phyloP scores from a whole-genome alignment of 2,113 vertebrate genomes.

The Aptenodytes patagonicus region DNA sequence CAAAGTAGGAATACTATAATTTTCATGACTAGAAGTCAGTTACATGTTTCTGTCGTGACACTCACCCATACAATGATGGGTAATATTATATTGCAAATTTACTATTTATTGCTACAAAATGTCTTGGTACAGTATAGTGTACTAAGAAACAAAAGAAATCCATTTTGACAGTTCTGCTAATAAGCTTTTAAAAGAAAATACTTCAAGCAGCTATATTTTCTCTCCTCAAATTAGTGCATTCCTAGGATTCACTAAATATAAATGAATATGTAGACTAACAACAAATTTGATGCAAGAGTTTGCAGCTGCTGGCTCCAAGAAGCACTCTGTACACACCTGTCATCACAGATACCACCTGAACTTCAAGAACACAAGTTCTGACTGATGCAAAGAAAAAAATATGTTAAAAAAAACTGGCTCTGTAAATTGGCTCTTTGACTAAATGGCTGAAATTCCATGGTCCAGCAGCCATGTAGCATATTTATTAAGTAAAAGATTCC shows the following conservation, averaged over 20 bases:
- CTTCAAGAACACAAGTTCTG: not conserved
- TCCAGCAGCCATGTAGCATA: not conserved
- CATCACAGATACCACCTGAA: slow-evolving; percentile 33
- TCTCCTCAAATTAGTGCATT: not conserved
- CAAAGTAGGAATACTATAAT: not conserved
- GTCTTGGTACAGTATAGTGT: not conserved
- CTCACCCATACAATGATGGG: not conserved
- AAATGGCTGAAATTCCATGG: not conserved
- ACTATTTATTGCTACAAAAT: not conserved
- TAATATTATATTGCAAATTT: not conserved
- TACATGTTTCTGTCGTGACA: not conserved
- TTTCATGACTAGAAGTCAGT: not conserved
- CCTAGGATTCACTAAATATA: not conserved
- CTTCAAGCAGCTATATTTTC: not conserved
- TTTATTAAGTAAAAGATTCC: not conserved
- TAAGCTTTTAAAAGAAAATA: slow-evolving; percentile 12
- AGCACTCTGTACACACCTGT: not conserved
- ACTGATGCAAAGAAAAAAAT: not conserved
- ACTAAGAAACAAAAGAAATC: not conserved
- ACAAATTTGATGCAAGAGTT: not conserved
- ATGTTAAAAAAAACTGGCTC: not conserved
- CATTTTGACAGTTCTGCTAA: not conserved
- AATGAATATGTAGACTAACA: slow-evolving; percentile 7
- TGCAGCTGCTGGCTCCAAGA: slow-evolving; percentile 2
- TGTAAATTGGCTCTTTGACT: not conserved